phyloP scores from a whole-genome alignment of 2,113 vertebrate species.

The Pyrgilauda ruficollis region DNA sequence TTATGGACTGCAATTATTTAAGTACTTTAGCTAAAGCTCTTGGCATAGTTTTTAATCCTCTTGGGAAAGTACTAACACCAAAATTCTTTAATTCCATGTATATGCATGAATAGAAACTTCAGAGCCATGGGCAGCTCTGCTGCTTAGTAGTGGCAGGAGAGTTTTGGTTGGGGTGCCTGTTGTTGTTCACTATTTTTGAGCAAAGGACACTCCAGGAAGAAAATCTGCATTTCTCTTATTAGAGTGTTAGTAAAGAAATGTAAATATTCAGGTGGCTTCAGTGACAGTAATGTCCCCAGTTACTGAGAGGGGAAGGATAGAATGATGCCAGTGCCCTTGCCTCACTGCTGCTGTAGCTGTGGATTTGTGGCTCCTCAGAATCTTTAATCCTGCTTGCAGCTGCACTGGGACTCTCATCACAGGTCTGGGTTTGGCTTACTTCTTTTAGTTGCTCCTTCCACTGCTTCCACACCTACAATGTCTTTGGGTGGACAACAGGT shows the following conservation, averaged over 20 bases:
- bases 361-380: neutral
- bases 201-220: neutral
- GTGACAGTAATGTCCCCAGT: neutral
- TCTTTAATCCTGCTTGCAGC: neutral
- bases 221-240: neutral
- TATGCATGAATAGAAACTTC: neutral
- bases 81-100: neutral
- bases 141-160: neutral
- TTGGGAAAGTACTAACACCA: neutral
- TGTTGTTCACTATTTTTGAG: neutral
- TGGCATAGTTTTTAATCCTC: neutral
- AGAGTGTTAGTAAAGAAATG: neutral
- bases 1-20: neutral
- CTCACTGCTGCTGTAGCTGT: neutral
- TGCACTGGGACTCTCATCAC: neutral
- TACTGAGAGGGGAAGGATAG: neutral
- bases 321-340: neutral
- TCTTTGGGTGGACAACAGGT: neutral
- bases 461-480: neutral
- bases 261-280: neutral
- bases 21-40: neutral
- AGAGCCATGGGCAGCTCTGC: neutral
- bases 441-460: neutral
- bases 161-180: neutral
- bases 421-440: neutral